phyloP scores from a whole-genome alignment of 2,888 invertebrate genomes.

The Drosophila conformis region DNA sequence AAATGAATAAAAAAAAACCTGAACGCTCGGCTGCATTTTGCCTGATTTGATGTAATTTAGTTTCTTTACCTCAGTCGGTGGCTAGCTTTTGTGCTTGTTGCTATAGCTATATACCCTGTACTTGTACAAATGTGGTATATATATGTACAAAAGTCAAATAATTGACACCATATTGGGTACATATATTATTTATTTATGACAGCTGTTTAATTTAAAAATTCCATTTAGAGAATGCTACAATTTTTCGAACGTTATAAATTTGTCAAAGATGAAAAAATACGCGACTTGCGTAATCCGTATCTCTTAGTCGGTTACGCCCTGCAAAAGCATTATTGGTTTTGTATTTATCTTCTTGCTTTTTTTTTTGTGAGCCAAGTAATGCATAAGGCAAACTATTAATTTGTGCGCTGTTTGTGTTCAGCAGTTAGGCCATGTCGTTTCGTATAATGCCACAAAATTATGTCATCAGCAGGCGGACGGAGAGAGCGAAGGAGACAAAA shows the following conservation, averaged over 20 bases:
- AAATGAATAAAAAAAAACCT: conserved; percentile 43
- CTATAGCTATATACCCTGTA: conserved; percentile 29
- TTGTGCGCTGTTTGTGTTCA: conserved; percentile 36
- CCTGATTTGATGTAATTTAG: conserved; percentile 75
- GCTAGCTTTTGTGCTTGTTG: conserved; percentile 34
- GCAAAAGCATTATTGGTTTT: conserved; percentile 15
- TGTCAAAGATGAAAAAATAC: background rate
- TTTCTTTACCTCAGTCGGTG: conserved; percentile 50
- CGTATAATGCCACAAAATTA: conserved; percentile 48
- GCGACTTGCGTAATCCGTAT: conserved; percentile 1
- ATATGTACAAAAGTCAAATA: background rate
- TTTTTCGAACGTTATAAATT: background rate
- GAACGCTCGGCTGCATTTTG: conserved; percentile 73
- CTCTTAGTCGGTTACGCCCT: background rate
- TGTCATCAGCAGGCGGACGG: conserved; percentile 53
- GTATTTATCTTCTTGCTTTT: conserved; percentile 9
- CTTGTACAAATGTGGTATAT: background rate
- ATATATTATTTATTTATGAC: background rate
- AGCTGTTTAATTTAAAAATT: background rate
- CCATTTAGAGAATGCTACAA: background rate
- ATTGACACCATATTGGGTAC: background rate
- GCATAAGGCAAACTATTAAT: conserved; percentile 61
- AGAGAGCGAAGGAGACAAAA: background rate
- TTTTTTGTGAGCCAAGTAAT: conserved; percentile 37
- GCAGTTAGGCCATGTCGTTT: conserved; percentile 20